phyloP scores from a whole-genome alignment of 2,888 invertebrate genomes.

The Parnassius orleans region DNA sequence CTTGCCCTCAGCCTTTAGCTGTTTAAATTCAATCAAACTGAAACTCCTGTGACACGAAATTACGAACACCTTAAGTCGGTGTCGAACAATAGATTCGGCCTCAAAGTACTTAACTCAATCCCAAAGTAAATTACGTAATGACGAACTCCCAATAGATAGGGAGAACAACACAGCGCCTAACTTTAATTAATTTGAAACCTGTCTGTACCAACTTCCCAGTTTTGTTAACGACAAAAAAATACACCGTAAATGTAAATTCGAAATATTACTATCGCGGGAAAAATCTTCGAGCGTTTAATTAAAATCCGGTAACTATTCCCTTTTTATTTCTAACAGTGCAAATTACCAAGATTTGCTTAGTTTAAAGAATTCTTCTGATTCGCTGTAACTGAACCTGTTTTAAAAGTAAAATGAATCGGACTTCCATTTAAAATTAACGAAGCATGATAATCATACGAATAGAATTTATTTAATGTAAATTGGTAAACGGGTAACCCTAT shows the following conservation, averaged over 20 bases:
- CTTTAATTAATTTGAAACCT: constrained; percentile 58
- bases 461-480: too few relatives aligned
- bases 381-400: background rate
- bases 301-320: constrained; percentile 9
- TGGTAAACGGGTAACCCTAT: too few relatives aligned
- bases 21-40: constrained; percentile 48
- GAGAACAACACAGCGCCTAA: constrained; percentile 41
- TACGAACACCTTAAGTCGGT: constrained; percentile 49
- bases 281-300: constrained; percentile 13
- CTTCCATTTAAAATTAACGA: too few relatives aligned
- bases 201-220: constrained; percentile 16
- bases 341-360: background rate
- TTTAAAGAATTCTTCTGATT: background rate
- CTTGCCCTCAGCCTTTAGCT: constrained; percentile 34
- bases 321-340: constrained; percentile 1
- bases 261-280: constrained; percentile 7
- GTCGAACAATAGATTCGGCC: constrained; percentile 53
- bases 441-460: too few relatives aligned
- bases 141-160: constrained; percentile 47
- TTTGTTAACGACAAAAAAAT: constrained; percentile 3
- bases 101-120: constrained; percentile 52
- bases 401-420: background rate
- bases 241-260: background rate
- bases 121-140: constrained; percentile 52
- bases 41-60: constrained; percentile 42